A percentile compares a stretch with the other conserved stretches of the same genome.
phyloP scores from a whole-genome alignment of 2,113 vertebrate species.

The Parotia lawesii region DNA sequence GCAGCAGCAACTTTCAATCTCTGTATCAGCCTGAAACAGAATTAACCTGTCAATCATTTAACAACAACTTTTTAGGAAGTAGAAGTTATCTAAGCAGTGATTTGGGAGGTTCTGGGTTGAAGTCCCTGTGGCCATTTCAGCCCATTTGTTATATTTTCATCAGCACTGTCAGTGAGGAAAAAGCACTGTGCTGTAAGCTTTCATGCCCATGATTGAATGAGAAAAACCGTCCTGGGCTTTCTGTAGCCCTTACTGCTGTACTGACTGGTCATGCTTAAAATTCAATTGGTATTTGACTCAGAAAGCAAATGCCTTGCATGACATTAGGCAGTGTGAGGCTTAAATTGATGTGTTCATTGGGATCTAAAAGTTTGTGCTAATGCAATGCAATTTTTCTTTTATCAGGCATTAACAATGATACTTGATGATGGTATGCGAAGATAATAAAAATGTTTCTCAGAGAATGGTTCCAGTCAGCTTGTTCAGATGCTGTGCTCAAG shows the following conservation, averaged over 20 bases:
- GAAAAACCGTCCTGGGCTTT: slow-evolving; percentile 44
- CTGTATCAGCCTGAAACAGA: slow-evolving; percentile 18
- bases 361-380: slow-evolving; percentile 48
- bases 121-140: slow-evolving; percentile 49
- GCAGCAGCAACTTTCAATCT: slow-evolving; percentile 42
- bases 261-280: slow-evolving; percentile 64
- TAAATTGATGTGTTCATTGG: slow-evolving; percentile 46
- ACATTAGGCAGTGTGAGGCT: slow-evolving; percentile 42
- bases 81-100: slow-evolving; percentile 38
- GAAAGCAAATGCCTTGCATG: slow-evolving; percentile 44
- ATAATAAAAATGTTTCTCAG: slow-evolving; percentile 40
- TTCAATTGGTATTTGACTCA: slow-evolving; percentile 65
- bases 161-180: slow-evolving; percentile 47
- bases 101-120: slow-evolving; percentile 50
- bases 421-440: slow-evolving; percentile 15
- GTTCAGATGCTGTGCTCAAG: slow-evolving; percentile 21
- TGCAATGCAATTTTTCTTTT: slow-evolving; percentile 42
- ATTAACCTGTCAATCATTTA: slow-evolving; percentile 63
- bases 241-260: slow-evolving; percentile 10
- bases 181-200: slow-evolving; percentile 56
- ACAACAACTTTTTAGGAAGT: slow-evolving; percentile 17
- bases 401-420: slow-evolving; percentile 36
- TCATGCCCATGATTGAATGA: slow-evolving; percentile 30
- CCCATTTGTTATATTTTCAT: slow-evolving; percentile 67
- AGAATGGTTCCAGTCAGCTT: slow-evolving; percentile 4